Evolutionary conservation across 2,113 vertebrate species (phyloP).

Genomic region (Myrmophylax atrothorax): DNA sequence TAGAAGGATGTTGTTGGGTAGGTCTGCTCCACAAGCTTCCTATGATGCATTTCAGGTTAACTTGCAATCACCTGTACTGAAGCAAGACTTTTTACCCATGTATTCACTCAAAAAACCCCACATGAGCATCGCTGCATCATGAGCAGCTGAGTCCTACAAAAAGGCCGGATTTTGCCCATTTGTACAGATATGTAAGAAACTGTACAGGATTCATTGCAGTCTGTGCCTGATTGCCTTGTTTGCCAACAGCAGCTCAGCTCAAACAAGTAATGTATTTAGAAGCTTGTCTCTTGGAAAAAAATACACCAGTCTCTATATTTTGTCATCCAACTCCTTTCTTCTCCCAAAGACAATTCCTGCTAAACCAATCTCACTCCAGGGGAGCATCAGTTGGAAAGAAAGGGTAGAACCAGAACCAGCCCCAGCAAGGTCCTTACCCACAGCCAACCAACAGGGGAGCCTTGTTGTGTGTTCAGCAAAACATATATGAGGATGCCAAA

Average conservation of each 20-base stretch:
- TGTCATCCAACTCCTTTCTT: background rate
- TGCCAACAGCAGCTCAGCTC: background rate
- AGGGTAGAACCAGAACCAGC: background rate
- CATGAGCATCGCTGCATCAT: background rate
- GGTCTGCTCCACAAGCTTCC: background rate
- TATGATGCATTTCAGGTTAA: background rate
- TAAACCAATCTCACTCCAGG: background rate
- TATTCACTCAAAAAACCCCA: background rate
- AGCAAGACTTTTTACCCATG: background rate
- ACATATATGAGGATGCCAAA: background rate
- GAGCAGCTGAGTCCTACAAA: background rate
- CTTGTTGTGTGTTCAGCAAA: accelerated
- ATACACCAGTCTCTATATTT: background rate
- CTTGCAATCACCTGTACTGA: background rate
- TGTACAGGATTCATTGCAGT: background rate
- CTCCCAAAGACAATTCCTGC: background rate
- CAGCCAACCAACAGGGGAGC: background rate
- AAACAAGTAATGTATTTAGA: background rate
- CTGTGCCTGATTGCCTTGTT: background rate
- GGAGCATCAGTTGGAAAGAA: background rate
- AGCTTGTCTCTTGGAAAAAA: background rate
- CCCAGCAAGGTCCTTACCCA: background rate
- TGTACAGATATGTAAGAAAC: background rate
- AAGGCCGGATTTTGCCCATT: background rate
- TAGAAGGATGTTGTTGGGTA: background rate